Base-by-base conservation (phyloP, 1,140 invertebrate species). In the Apis florea region DNA sequence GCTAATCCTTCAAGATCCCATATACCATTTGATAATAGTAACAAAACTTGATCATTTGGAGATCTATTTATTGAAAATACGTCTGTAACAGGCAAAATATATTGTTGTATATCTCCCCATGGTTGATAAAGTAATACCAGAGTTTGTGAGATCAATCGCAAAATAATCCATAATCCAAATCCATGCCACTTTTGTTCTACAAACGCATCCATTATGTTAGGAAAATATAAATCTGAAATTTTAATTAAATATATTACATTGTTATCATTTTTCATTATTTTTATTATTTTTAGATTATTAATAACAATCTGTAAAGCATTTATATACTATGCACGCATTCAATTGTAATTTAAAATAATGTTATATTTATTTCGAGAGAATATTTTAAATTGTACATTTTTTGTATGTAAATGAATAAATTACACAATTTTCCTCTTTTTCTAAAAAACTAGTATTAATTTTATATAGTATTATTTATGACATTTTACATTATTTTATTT, bases 1-100 rank as follows among this genome's bases (percentile, higher is more conserved):
- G 79, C 84, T 13, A 92, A 74, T 68, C 88, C 88, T 61, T 84
- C 83, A 1, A 92, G 51, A 79, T 88, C 89, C 91, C 90, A 92
- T 47, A 93, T 64, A 13, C 92, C 90, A 56, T 92, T 86, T 3
- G 85, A 86, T 40, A 85, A 66, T 19, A 92, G 70, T 49, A 93
- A 40, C 6, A 92, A 49, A 3, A 90, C 72, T 74, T 92, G 89
- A 40, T 86, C 73, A 24, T 82, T 89, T 10, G 83, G 78, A 5
- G 79, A 64, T 11, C 54, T 31, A n/a, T 71, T 88, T 31, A 87
- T 68, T 15, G 26, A 12, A 56, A 91, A 87, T 0, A 71, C 67
- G 5, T 74, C 64, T 0, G 85, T 85, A 9, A 64, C 70, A 11
- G 91, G 87, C 17, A 93, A 58, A 53, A 85, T 49, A 53, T 88